Conservation (phyloP, 2,113 vertebrate species). For the Datnioides undecimradiatus region DNA sequence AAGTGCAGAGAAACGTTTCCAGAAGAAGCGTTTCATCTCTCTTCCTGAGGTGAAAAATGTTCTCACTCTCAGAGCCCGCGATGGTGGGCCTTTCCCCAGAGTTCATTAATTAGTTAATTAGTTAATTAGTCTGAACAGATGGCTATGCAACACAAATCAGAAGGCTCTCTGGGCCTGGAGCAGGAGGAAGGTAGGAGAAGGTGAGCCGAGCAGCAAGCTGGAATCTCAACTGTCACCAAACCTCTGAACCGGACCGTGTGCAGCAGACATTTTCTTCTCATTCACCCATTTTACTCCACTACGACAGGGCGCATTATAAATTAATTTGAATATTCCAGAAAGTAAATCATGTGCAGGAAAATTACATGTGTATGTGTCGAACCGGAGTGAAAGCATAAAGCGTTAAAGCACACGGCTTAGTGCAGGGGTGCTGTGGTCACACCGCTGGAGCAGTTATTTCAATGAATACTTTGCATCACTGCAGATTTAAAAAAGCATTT, state of each 20-base stretch:
- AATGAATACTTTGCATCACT: conserved; percentile 80
- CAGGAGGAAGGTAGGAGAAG: conserved; percentile 75
- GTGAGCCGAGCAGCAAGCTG: conserved; percentile 62
- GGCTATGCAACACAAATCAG: conserved; percentile 83
- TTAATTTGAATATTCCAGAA: conserved; percentile 45
- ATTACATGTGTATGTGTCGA: not conserved
- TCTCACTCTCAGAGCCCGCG: conserved; percentile 57
- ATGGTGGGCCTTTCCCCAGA: conserved; percentile 80
- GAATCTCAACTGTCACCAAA: conserved; percentile 64
- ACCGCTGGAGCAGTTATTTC: conserved; percentile 67
- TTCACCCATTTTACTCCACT: conserved; percentile 60
- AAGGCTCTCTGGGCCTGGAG: conserved; percentile 74
- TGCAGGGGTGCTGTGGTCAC: conserved; percentile 35
- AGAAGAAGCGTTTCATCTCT: conserved; percentile 73
- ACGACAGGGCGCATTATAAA: conserved; percentile 33
- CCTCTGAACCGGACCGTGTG: conserved; percentile 53
- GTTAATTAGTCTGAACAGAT: conserved; percentile 87
- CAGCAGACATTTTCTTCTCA: conserved; percentile 67
- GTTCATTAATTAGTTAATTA: conserved; percentile 88
- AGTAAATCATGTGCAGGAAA: conserved; percentile 23
- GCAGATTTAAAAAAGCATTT: conserved; percentile 82
- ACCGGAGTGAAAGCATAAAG: conserved; percentile 1
- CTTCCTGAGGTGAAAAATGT: conserved; percentile 80
- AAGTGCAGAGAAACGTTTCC: conserved; percentile 55
- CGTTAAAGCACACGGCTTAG: not conserved